Conservation (phyloP, 2,113 vertebrate genomes). For the Cynocephalus volans region DNA sequence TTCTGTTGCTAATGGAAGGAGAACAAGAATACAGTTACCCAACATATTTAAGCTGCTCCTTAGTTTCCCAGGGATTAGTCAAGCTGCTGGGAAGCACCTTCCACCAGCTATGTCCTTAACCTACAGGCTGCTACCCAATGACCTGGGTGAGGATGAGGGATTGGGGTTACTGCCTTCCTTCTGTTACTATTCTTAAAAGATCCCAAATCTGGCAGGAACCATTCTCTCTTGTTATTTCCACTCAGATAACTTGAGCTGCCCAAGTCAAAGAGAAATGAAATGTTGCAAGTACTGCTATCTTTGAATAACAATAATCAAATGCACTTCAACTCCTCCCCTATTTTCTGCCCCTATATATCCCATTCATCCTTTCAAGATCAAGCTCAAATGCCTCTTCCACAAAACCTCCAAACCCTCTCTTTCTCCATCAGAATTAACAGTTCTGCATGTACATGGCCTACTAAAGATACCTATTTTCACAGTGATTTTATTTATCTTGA, state of each 20-base stretch:
- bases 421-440: not conserved
- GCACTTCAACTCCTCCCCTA: not conserved
- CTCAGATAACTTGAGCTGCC: not conserved
- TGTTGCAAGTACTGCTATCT: not conserved
- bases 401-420: not conserved
- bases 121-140: not conserved
- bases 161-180: not conserved
- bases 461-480: not conserved
- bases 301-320: not conserved
- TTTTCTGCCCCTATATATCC: not conserved
- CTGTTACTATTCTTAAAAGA: conserved; percentile 53
- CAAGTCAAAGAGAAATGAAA: conserved; percentile 30
- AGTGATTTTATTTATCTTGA: not conserved
- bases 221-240: not conserved
- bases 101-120: not conserved
- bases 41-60: not conserved
- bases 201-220: conserved; percentile 7
- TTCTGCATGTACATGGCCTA: not conserved
- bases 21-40: not conserved
- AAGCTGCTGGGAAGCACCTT: not conserved
- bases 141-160: not conserved
- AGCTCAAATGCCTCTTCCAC: conserved; percentile 9
- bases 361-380: conserved; percentile 44
- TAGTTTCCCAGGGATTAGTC: not conserved
- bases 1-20: not conserved